phyloP scores from a whole-genome alignment of 53 echinoderm and acorn worm species.

The Apostichopus leukothele region DNA sequence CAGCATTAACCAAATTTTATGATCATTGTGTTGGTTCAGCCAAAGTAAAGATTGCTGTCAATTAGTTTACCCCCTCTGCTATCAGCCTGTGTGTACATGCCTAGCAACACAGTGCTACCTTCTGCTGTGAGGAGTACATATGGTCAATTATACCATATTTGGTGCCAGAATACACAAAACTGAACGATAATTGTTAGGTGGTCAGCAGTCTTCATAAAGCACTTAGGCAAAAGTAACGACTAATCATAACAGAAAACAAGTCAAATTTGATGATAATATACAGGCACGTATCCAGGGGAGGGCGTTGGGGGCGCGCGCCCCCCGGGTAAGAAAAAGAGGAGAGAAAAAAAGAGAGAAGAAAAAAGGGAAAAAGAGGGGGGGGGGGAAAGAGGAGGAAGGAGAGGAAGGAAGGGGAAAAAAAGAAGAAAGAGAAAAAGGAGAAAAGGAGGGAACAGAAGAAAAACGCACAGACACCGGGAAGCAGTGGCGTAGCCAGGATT shows the following conservation, averaged over 20 bases:
- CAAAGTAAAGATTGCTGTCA: slow-evolving; percentile 31
- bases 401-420: too few species aligned
- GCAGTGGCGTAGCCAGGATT: too few species aligned
- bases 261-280: too few species aligned
- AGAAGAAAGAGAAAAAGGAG: too few species aligned
- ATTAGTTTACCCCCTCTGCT: background rate
- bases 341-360: too few species aligned
- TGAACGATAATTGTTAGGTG: background rate
- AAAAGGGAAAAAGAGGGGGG: too few species aligned
- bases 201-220: background rate
- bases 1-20: slow-evolving; percentile 36
- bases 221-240: background rate
- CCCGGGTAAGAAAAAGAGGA: too few species aligned
- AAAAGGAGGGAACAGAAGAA: too few species aligned
- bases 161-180: background rate
- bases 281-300: too few species aligned
- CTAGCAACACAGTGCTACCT: slow-evolving; percentile 23
- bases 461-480: too few species aligned
- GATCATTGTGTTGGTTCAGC: slow-evolving; percentile 28
- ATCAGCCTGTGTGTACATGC: background rate
- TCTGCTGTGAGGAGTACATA: background rate
- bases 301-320: too few species aligned
- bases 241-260: background rate
- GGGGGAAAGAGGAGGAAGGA: too few species aligned
- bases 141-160: background rate